These are phyloP conservation scores for Empidonax alnorum DNA, from an alignment of 2,113 vertebrate species.

Conservation along the genomic window DNA sequence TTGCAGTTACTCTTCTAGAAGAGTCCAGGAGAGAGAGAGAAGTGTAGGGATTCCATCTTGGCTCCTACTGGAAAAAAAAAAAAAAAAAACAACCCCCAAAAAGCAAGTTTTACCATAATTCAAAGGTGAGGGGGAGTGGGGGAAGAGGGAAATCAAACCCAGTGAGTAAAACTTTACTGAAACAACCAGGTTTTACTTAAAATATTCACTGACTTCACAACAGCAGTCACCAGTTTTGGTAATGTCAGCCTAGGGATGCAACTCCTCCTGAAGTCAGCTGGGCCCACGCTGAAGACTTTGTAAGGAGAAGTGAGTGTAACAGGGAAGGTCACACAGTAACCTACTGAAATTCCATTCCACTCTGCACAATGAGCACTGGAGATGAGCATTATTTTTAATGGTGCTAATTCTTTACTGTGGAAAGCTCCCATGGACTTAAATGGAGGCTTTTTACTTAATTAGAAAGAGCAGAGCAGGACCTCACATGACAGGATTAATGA, in stretches of 20 bases:
- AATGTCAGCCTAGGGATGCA: neutral
- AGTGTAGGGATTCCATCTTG: neutral
- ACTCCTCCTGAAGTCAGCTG: neutral
- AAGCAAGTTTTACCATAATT: neutral
- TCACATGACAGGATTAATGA: neutral
- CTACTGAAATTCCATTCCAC: neutral
- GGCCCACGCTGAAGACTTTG: neutral
- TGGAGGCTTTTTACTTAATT: neutral
- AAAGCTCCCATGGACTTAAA: neutral
- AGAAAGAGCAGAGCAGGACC: neutral
- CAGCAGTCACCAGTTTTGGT: neutral
- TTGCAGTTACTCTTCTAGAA: neutral
- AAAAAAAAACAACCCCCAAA: neutral
- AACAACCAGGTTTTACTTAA: neutral
- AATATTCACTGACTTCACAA: neutral
- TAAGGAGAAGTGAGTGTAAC: neutral
- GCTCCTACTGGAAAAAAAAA: neutral
- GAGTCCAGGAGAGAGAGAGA: neutral
- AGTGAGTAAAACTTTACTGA: neutral
- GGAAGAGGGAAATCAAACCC: neutral
- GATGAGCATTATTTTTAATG: neutral
- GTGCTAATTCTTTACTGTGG: neutral
- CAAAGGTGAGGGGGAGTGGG: neutral
- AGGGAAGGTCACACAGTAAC: neutral
- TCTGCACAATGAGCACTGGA: neutral